Evolutionary conservation across 2,113 vertebrate species (phyloP).

Genomic region (Pelmatolapia mariae): DNA sequence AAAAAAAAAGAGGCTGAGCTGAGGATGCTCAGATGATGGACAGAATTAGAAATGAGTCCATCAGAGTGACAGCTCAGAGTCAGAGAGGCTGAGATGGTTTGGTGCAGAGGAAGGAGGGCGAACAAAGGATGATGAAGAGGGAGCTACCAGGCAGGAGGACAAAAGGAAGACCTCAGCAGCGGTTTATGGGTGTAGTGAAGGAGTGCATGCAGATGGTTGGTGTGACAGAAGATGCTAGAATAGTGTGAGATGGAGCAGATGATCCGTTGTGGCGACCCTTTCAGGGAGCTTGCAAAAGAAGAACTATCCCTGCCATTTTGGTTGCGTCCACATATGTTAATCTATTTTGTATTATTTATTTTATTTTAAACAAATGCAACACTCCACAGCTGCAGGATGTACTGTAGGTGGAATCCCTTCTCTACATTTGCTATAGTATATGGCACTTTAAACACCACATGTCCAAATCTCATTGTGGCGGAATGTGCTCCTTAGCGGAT

Average conservation of each 20-base stretch:
- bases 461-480: accelerated
- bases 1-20: not conserved
- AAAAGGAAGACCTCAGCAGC: not conserved
- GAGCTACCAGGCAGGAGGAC: not conserved
- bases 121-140: not conserved
- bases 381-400: accelerated
- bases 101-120: not conserved
- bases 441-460: not conserved
- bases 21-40: not conserved
- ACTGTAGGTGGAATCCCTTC: not conserved
- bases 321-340: not conserved
- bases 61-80: not conserved
- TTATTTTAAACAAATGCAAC: not conserved
- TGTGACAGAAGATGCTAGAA: not conserved
- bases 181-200: accelerated
- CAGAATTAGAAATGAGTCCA: not conserved
- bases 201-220: not conserved
- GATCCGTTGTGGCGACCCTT: not conserved
- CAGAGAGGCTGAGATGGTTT: not conserved
- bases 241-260: not conserved
- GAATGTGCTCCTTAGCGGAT: not conserved
- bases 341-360: not conserved
- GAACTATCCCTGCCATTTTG: not conserved
- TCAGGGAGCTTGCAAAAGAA: not conserved
- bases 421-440: not conserved